Percentiles rank a stretch among this genome's conserved stretches.
phyloP scores from a whole-genome alignment of 2,888 invertebrate species.

The Cloeon dipterum region DNA sequence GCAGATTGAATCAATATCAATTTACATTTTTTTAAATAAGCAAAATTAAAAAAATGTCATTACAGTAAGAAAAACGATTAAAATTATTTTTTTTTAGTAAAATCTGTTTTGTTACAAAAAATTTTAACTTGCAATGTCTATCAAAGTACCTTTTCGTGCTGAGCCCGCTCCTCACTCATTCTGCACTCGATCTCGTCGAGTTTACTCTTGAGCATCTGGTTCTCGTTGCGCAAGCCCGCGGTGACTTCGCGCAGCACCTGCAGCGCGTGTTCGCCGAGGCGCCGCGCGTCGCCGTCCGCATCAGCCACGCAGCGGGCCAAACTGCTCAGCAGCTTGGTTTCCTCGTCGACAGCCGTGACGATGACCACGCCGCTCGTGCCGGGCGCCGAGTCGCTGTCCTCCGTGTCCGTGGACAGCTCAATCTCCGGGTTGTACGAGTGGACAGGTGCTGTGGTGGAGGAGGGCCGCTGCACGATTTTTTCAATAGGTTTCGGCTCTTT shows the following conservation, averaged over 20 bases:
- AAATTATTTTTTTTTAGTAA: no score
- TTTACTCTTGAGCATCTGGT: neutral
- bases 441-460: conserved; percentile 3
- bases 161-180: no score
- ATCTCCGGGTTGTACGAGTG: conserved; percentile 28
- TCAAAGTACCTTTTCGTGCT: no score
- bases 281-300: neutral
- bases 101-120: no score
- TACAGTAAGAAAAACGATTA: no score
- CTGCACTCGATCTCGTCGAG: neutral
- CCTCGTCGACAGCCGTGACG: neutral
- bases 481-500: conserved; percentile 4
- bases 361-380: no score
- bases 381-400: conserved; percentile 21
- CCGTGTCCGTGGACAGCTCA: conserved; percentile 46
- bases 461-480: conserved; percentile 5
- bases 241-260: neutral
- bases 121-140: no score
- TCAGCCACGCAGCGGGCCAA: neutral
- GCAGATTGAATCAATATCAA: no score
- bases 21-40: no score
- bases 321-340: neutral
- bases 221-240: neutral
- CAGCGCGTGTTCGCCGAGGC: neutral
- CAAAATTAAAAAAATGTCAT: no score